Conservation (phyloP, 2,888 invertebrate genomes). For the Pterostichus niger region DNA sequence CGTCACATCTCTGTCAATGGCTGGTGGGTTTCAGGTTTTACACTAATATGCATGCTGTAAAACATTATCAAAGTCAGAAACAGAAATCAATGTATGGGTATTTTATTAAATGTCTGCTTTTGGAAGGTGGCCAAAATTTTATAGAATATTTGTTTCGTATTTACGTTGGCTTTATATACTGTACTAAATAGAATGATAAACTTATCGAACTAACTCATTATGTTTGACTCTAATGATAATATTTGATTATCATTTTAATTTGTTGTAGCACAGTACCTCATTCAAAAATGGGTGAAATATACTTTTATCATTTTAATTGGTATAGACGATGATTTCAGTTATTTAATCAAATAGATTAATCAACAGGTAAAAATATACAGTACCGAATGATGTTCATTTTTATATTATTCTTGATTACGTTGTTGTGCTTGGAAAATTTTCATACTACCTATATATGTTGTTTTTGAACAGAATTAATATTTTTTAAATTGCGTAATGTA, state of each 20-base stretch:
- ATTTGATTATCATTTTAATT: too few species aligned
- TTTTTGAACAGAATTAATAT: background rate
- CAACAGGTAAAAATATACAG: too few species aligned
- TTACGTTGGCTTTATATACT: slow-evolving; percentile 13
- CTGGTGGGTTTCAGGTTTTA: slow-evolving; percentile 71
- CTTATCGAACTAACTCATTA: too few species aligned
- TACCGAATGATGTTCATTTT: too few species aligned
- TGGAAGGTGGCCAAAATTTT: slow-evolving; percentile 6
- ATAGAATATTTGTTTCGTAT: background rate
- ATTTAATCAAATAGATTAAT: too few species aligned
- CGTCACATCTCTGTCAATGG: slow-evolving; percentile 70
- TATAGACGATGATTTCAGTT: too few species aligned
- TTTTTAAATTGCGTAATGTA: background rate
- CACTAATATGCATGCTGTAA: slow-evolving; percentile 33
- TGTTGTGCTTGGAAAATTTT: too few species aligned
- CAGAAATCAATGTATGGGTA: background rate
- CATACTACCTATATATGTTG: background rate
- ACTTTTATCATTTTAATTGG: too few species aligned
- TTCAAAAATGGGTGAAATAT: too few species aligned
- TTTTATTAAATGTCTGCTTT: slow-evolving; percentile 29
- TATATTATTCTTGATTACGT: too few species aligned
- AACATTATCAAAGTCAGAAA: background rate
- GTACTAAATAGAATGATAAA: background rate
- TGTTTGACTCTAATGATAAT: too few species aligned
- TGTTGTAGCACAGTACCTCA: too few species aligned